phyloP scores from a whole-genome alignment of 2,113 vertebrate species.

The Sinocyclocheilus rhinocerous region DNA sequence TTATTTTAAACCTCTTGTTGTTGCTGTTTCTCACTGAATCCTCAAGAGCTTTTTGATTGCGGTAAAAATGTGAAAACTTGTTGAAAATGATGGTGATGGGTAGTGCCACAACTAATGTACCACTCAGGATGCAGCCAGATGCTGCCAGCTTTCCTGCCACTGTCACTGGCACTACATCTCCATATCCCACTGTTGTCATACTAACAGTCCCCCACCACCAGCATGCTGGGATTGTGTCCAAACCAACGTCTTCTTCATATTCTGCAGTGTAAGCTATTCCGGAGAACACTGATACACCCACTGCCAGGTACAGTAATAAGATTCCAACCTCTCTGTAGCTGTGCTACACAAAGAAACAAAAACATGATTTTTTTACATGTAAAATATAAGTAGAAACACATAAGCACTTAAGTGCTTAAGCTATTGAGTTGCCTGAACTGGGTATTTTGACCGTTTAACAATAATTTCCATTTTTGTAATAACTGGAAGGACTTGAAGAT shows the following conservation, averaged over 20 bases:
- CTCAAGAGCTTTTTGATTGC: conserved; percentile 92
- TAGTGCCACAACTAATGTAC: conserved; percentile 92
- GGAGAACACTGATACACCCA: conserved; percentile 94
- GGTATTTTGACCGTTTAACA: not conserved
- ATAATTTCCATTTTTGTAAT: not conserved
- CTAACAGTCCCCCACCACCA: conserved; percentile 99
- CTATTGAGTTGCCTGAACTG: not conserved
- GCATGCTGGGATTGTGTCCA: conserved; percentile 95
- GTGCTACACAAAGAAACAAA: conserved; percentile 81
- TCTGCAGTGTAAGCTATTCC: conserved; percentile 93
- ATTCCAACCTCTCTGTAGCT: conserved; percentile 97
- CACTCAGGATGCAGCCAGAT: conserved; percentile 92
- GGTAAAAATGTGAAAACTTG: conserved; percentile 98
- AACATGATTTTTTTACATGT: not conserved
- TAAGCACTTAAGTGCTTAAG: not conserved
- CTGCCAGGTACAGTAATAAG: conserved; percentile 91
- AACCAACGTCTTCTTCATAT: conserved; percentile 88
- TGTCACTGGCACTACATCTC: conserved; percentile 91
- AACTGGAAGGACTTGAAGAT: too few species aligned
- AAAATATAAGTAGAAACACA: not conserved
- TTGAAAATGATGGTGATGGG: conserved; percentile 99
- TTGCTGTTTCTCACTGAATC: conserved; percentile 87
- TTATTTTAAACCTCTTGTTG: conserved; percentile 60
- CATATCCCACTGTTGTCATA: conserved; percentile 98
- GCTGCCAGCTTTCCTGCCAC: conserved; percentile 92